Conservation (phyloP, 2,888 invertebrate genomes). For the Sisyra nigra region DNA sequence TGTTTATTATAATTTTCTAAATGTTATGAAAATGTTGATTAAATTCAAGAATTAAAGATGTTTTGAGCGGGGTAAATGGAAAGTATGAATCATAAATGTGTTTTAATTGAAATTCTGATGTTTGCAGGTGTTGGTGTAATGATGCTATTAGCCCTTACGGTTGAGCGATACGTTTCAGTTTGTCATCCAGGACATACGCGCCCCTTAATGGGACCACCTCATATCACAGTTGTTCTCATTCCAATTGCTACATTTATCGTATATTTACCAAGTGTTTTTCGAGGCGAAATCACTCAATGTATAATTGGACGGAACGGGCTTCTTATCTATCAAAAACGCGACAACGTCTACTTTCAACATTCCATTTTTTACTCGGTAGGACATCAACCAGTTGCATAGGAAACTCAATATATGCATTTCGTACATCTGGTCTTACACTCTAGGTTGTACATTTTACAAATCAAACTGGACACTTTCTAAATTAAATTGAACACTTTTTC, state of each 20-base stretch:
- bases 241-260: constrained; percentile 46
- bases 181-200: constrained; percentile 53
- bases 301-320: constrained; percentile 29
- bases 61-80: too few relatives aligned
- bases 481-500: too few relatives aligned
- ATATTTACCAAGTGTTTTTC: constrained; percentile 51
- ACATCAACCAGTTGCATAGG: too few relatives aligned
- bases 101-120: background rate
- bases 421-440: too few relatives aligned
- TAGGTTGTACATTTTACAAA: too few relatives aligned
- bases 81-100: too few relatives aligned
- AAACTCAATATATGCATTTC: too few relatives aligned
- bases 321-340: constrained; percentile 38
- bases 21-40: too few relatives aligned
- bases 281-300: constrained; percentile 40
- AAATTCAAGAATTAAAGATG: too few relatives aligned
- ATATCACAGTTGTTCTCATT: constrained; percentile 42
- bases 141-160: constrained; percentile 56
- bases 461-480: too few relatives aligned
- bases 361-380: constrained; percentile 34
- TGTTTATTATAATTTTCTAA: too few relatives aligned
- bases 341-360: constrained; percentile 32
- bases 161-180: constrained; percentile 58
- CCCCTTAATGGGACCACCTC: constrained; percentile 46
- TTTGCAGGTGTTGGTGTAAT: constrained; percentile 50